A percentile compares a stretch with the other conserved stretches of the same genome.
These are phyloP conservation scores for Thalassophryne amazonica DNA, from an alignment of 2,797 vertebrate genomes.

Conservation along the genomic window DNA sequence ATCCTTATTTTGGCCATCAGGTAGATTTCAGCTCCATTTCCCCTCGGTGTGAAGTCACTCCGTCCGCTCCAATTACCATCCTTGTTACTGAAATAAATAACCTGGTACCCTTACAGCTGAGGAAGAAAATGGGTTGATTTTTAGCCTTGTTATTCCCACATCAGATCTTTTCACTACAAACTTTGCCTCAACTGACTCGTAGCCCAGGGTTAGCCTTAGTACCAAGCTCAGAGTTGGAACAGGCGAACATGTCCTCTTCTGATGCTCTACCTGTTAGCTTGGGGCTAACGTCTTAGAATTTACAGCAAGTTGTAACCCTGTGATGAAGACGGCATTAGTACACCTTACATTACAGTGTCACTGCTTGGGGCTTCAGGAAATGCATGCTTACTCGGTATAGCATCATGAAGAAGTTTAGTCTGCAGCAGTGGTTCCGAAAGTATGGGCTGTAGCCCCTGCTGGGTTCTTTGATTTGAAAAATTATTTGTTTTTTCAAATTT, in stretches of 20 bases:
- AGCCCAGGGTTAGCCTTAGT: slow-evolving; percentile 23
- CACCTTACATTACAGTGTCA: slow-evolving; percentile 5
- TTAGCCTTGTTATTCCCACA: slow-evolving; percentile 50
- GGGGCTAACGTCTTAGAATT: slow-evolving; percentile 20
- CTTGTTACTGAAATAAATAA: slow-evolving; percentile 71
- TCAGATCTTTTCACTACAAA: slow-evolving; percentile 55
- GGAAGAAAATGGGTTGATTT: slow-evolving; percentile 21
- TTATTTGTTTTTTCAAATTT: too few relatives aligned
- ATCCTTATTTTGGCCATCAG: slow-evolving; percentile 72
- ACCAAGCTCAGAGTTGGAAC: slow-evolving; percentile 23
- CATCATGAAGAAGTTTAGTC: too few relatives aligned
- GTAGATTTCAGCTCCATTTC: slow-evolving; percentile 75
- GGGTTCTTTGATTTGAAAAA: too few relatives aligned
- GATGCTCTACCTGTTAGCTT: slow-evolving; percentile 28
- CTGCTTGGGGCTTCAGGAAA: background rate
- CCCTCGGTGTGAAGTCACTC: slow-evolving; percentile 73
- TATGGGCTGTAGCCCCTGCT: too few relatives aligned
- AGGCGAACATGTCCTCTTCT: slow-evolving; percentile 24
- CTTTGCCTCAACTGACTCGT: slow-evolving; percentile 21
- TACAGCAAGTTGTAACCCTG: slow-evolving; percentile 15
- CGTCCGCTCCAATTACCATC: slow-evolving; percentile 70
- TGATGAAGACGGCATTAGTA: slow-evolving; percentile 9
- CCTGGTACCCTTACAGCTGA: slow-evolving; percentile 56
- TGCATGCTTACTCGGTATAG: background rate
- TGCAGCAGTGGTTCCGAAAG: too few relatives aligned